A percentile compares a stretch with the other conserved stretches of the same genome.
Evolutionary conservation across 2,113 vertebrate species (phyloP).

Genomic region (Lophochroa leadbeateri): DNA sequence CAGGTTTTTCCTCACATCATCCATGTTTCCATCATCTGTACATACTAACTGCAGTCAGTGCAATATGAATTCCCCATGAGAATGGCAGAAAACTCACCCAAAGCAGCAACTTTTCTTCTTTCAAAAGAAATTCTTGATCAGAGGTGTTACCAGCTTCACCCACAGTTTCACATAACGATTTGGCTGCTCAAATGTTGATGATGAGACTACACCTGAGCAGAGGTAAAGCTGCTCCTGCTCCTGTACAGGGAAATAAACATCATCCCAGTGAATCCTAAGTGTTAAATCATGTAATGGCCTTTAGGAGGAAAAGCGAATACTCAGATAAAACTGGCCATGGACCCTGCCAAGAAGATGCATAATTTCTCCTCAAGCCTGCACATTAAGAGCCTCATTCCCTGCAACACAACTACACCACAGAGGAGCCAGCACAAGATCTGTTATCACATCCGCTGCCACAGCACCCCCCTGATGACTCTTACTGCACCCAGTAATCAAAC

Average conservation of each 20-base stretch:
- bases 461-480: background rate
- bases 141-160: slow-evolving; percentile 93
- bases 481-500: background rate
- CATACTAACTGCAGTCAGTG: background rate
- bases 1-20: background rate
- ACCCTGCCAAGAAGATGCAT: background rate
- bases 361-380: background rate
- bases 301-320: background rate
- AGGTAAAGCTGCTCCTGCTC: slow-evolving; percentile 90
- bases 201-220: slow-evolving; percentile 81
- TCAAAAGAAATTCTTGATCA: slow-evolving; percentile 99
- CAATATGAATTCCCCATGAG: background rate
- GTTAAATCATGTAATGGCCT: background rate
- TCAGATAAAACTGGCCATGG: background rate
- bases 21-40: background rate
- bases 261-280: background rate
- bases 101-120: background rate
- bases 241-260: slow-evolving; percentile 62
- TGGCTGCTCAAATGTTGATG: slow-evolving; percentile 87
- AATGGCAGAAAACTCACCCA: background rate
- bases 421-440: too few species aligned
- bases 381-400: background rate
- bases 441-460: background rate
- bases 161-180: slow-evolving; percentile 90
- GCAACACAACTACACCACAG: background rate